These are phyloP conservation scores for Zootermopsis nevadensis DNA, from an alignment of 2,888 invertebrate species.

Conservation along the genomic window DNA sequence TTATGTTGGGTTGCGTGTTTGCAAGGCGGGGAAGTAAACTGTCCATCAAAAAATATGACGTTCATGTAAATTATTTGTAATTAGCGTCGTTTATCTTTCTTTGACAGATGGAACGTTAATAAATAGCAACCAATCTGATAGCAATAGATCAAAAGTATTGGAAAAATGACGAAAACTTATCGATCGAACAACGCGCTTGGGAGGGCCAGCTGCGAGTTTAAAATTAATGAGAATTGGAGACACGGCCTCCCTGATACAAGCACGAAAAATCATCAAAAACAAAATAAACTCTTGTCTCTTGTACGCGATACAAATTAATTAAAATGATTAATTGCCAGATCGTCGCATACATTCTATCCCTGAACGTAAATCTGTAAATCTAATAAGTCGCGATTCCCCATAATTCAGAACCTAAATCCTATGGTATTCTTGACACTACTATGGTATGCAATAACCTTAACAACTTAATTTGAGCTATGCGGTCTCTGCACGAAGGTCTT, in stretches of 20 bases:
- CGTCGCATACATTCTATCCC: too few species aligned
- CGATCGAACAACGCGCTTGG: background rate
- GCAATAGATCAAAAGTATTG: background rate
- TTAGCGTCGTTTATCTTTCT: background rate
- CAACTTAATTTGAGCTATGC: too few species aligned
- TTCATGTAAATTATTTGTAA: conserved; percentile 12
- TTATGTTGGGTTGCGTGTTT: background rate
- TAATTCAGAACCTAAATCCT: too few species aligned
- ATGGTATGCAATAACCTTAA: too few species aligned
- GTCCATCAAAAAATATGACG: background rate
- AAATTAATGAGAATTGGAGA: background rate
- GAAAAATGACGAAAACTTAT: background rate
- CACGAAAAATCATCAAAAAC: background rate
- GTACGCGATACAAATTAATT: background rate
- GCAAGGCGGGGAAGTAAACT: background rate
- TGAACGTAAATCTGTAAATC: too few species aligned
- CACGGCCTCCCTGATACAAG: background rate
- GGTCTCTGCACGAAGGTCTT: too few species aligned
- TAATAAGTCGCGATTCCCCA: too few species aligned
- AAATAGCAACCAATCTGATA: conserved; percentile 9
- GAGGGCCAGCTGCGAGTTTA: background rate
- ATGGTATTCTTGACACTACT: too few species aligned
- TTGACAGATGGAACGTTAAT: conserved; percentile 27
- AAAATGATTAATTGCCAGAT: background rate
- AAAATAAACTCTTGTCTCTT: background rate